A percentile compares a stretch with the other conserved stretches of the same genome.
Evolutionary conservation across 2,797 vertebrate genomes (phyloP).

Genomic region (Myotis pilosus): DNA sequence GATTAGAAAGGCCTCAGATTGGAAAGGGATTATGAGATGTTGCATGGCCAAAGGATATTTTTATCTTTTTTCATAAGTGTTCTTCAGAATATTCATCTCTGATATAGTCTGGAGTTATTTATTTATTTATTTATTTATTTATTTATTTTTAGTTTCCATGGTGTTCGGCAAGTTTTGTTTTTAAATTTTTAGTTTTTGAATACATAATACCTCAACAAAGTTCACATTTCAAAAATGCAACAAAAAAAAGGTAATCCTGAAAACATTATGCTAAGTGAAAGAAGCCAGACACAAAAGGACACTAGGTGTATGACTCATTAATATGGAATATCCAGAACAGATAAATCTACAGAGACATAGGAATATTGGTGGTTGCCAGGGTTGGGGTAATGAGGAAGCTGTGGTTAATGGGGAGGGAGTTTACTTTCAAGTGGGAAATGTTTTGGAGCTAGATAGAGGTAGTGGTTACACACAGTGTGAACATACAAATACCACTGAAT

Average conservation of each 20-base stretch:
- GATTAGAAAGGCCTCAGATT: not conserved
- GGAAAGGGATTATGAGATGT: constrained; percentile 22
- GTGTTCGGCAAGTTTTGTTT: not conserved
- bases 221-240: constrained; percentile 15
- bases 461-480: not conserved
- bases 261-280: not conserved
- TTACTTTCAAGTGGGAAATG: not conserved
- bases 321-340: not conserved
- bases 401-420: not conserved
- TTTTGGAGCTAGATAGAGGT: not conserved
- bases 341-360: not conserved
- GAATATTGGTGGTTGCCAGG: not conserved
- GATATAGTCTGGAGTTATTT: not conserved
- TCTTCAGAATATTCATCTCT: constrained; percentile 29
- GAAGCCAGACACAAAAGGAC: not conserved
- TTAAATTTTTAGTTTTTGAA: not conserved
- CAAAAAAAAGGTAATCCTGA: not conserved
- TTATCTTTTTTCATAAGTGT: not conserved
- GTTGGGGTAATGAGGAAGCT: not conserved
- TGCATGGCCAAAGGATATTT: not conserved
- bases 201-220: not conserved
- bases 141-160: not conserved
- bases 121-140: too few relatives aligned
- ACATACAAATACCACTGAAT: not conserved
- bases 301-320: not conserved